phyloP scores from a whole-genome alignment of 2,113 vertebrate genomes.

The Aegotheles bennettii region DNA sequence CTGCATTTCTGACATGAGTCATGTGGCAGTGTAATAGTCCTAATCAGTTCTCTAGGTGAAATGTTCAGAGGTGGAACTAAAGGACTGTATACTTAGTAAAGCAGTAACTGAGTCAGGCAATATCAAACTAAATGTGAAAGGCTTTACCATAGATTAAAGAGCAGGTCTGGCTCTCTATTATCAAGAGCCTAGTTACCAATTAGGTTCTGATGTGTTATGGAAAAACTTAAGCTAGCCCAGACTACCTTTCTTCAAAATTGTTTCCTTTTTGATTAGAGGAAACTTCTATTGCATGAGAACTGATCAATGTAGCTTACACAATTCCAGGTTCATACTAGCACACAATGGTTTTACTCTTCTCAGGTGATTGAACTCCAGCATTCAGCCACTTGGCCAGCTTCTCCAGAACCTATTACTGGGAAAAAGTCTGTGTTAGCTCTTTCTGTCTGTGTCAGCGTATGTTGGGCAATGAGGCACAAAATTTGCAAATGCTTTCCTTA shows the following conservation, averaged over 20 bases:
- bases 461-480: conserved; percentile 41
- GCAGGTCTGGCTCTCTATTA: neutral
- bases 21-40: neutral
- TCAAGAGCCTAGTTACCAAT: neutral
- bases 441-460: conserved; percentile 28
- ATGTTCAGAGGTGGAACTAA: neutral
- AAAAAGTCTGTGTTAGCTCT: neutral
- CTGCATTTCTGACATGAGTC: neutral
- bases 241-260: neutral
- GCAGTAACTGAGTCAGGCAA: neutral
- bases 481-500: conserved; percentile 40
- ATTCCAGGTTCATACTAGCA: neutral
- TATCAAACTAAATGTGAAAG: neutral
- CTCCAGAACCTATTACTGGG: neutral
- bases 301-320: neutral
- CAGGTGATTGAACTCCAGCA: neutral
- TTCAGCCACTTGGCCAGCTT: neutral
- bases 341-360: neutral
- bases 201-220: neutral
- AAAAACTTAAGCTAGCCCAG: neutral
- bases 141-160: neutral
- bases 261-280: neutral
- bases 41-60: neutral
- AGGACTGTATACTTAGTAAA: neutral
- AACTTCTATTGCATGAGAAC: neutral